These are phyloP conservation scores for Drosophila suboccidentalis DNA, from an alignment of 2,888 invertebrate species.

Conservation along the genomic window DNA sequence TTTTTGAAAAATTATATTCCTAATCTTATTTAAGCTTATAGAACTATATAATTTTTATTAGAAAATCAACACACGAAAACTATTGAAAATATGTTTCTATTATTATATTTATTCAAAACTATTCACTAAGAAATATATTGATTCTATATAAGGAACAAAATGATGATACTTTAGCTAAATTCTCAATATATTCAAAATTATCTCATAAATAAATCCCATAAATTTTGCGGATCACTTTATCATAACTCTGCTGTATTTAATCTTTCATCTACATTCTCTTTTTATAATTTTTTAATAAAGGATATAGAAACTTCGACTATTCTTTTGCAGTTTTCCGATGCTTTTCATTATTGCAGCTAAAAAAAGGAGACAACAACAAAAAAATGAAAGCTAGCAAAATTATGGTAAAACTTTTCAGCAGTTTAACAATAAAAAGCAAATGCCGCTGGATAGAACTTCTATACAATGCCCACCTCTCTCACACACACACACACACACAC, in stretches of 20 bases:
- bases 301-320: conserved; percentile 32
- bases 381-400: conserved; percentile 58
- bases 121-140: too few relatives aligned
- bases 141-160: too few relatives aligned
- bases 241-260: not conserved
- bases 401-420: conserved; percentile 77
- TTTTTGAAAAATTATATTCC: not conserved
- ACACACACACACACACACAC: conserved; percentile 12
- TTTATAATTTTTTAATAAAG: not conserved
- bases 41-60: too few relatives aligned
- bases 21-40: not conserved
- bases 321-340: conserved; percentile 15
- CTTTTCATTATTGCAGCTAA: conserved; percentile 33
- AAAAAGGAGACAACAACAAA: conserved; percentile 25
- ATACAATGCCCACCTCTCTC: conserved; percentile 47
- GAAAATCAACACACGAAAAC: too few relatives aligned
- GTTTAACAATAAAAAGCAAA: conserved; percentile 80
- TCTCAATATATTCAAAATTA: too few relatives aligned
- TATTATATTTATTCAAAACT: too few relatives aligned
- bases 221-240: not conserved
- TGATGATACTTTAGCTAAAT: too few relatives aligned
- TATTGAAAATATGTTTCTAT: too few relatives aligned
- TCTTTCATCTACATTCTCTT: not conserved
- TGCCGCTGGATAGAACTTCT: conserved; percentile 74
- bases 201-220: not conserved